These are phyloP conservation scores for Drusus annulatus DNA, from an alignment of 1,140 invertebrate species.

Conservation along the genomic window DNA sequence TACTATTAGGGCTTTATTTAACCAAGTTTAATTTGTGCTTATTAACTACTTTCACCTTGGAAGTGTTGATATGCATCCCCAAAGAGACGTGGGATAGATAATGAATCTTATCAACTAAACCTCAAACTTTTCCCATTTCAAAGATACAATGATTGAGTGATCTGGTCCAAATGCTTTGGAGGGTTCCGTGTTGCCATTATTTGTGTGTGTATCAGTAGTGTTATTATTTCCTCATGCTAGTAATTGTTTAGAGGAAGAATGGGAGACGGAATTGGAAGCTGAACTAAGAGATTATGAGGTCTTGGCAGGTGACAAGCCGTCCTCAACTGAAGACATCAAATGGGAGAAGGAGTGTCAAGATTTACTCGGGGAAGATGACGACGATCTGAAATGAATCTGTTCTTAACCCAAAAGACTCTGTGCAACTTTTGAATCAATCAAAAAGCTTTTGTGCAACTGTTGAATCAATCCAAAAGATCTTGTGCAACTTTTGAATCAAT, in stretches of 20 bases:
- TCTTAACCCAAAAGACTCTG: no score
- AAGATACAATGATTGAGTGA: not conserved
- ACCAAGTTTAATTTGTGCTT: no score
- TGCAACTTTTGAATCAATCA: no score
- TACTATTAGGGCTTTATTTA: no score
- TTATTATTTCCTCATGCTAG: conserved; percentile 19
- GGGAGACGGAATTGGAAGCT: conserved; percentile 93
- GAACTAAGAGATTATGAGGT: conserved; percentile 95
- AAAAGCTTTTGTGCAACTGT: no score
- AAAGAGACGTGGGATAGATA: no score
- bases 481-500: no score
- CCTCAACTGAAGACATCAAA: conserved; percentile 64
- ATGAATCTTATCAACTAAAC: no score
- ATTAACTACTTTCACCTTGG: no score
- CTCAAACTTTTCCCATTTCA: no score
- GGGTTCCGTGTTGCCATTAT: not conserved
- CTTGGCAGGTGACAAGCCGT: conserved; percentile 73
- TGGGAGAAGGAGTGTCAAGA: conserved; percentile 71
- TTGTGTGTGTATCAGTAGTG: not conserved
- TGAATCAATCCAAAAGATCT: no score
- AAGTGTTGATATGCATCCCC: no score
- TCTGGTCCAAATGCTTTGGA: not conserved
- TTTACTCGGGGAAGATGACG: conserved; percentile 65
- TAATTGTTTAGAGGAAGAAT: conserved; percentile 83
- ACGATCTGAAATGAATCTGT: conserved; percentile 66